Evolutionary conservation across 2,888 invertebrate genomes (phyloP).

Genomic region (Eupsilia transversa): DNA sequence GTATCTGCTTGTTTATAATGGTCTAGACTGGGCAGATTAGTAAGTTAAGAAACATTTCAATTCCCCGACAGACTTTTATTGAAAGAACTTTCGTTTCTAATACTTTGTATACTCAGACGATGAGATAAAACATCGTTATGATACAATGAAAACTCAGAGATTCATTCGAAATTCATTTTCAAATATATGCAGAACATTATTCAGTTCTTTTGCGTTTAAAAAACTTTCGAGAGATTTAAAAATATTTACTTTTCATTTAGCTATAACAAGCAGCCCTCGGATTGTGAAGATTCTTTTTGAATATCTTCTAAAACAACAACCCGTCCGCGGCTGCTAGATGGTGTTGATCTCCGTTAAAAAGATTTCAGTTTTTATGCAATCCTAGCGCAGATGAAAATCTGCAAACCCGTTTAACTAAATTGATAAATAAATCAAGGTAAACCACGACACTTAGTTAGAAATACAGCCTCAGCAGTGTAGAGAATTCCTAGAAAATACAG

Average conservation of each 20-base stretch:
- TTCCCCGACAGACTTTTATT: conserved; percentile 41
- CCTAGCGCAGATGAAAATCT: conserved; percentile 39
- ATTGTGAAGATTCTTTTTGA: conserved; percentile 62
- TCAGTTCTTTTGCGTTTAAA: conserved; percentile 54
- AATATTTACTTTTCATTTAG: conserved; percentile 75
- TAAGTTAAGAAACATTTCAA: conserved; percentile 59
- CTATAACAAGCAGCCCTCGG: conserved; percentile 58
- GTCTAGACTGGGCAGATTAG: conserved; percentile 56
- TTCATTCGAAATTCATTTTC: conserved; percentile 58
- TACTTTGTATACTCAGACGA: conserved; percentile 35
- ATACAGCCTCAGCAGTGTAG: conserved; percentile 54
- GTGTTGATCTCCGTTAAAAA: conserved; percentile 54
- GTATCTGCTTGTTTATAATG: conserved; percentile 66
- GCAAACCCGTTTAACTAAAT: conserved; percentile 59
- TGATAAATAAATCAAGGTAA: conserved; percentile 63
- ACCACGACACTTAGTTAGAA: conserved; percentile 63
- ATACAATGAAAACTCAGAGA: conserved; percentile 47
- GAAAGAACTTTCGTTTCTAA: conserved; percentile 60
- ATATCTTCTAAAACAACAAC: conserved; percentile 63
- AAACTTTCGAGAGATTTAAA: conserved; percentile 58
- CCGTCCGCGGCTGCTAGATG: conserved; percentile 33
- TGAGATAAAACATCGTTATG: conserved; percentile 48
- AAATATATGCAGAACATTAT: conserved; percentile 64
- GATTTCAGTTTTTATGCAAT: conserved; percentile 40
- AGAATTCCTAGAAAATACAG: conserved; percentile 63